Evolutionary conservation across 2,797 vertebrate species (phyloP).

Genomic region (Silurus lanzhouensis): DNA sequence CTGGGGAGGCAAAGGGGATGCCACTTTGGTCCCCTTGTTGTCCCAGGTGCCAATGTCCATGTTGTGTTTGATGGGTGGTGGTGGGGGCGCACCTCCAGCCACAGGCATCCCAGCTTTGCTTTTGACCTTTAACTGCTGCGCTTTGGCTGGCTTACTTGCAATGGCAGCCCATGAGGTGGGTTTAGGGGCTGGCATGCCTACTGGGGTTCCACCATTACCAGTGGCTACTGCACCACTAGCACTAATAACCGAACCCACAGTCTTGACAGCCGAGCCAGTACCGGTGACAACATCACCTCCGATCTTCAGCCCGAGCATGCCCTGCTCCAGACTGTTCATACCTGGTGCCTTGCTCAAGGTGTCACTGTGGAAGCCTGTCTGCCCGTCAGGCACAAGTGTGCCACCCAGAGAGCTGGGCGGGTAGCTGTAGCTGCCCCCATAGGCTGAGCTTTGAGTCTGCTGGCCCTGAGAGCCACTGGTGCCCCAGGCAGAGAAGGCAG

Average conservation of each 20-base stretch:
- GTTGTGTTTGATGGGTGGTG: conserved; percentile 93
- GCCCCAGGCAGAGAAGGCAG: conserved; percentile 96
- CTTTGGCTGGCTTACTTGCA: conserved; percentile 95
- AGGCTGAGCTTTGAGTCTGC: conserved; percentile 95
- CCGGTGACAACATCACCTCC: conserved; percentile 85
- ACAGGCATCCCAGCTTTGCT: conserved; percentile 84
- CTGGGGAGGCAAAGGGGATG: conserved; percentile 79
- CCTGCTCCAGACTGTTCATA: conserved; percentile 96
- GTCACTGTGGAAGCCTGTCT: conserved; percentile 93
- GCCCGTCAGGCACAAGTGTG: conserved; percentile 91
- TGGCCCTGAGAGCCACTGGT: conserved; percentile 94
- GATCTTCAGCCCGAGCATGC: conserved; percentile 95
- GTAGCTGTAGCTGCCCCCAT: conserved; percentile 95
- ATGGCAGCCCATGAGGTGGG: conserved; percentile 97
- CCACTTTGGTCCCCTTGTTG: conserved; percentile 89
- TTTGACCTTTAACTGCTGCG: conserved; percentile 89
- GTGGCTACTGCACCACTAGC: conserved; percentile 82
- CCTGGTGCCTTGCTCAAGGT: conserved; percentile 94
- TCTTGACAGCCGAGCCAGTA: conserved; percentile 85
- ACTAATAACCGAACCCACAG: conserved; percentile 87
- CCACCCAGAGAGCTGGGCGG: conserved; percentile 94
- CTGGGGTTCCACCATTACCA: conserved; percentile 83
- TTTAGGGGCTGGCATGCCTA: conserved; percentile 89
- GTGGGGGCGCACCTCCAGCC: conserved; percentile 79
- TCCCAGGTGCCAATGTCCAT: conserved; percentile 99